A percentile compares a stretch with the other conserved stretches of the same genome.
phyloP scores from a whole-genome alignment of 2,797 vertebrate species.

The Ctenopoma kingsleyae region DNA sequence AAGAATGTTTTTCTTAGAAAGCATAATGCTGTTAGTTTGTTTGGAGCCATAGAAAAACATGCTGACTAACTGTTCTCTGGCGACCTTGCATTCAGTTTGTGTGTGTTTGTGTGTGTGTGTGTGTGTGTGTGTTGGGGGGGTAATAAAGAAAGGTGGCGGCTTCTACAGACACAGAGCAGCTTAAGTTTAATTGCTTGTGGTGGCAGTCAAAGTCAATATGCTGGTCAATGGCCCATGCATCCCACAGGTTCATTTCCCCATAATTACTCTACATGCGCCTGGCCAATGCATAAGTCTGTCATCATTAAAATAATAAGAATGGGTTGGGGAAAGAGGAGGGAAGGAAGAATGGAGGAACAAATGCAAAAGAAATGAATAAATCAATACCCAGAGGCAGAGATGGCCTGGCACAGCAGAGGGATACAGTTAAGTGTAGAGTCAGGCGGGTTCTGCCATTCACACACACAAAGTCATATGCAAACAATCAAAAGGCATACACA shows the following conservation, averaged over 20 bases:
- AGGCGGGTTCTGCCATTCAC: conserved; percentile 12
- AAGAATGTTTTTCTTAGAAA: conserved; percentile 34
- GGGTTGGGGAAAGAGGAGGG: conserved; percentile 54
- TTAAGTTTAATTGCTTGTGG: conserved; percentile 87
- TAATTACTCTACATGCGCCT: conserved; percentile 85
- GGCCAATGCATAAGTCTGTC: conserved; percentile 83
- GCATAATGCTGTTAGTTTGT: conserved; percentile 25
- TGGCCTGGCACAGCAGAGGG: conserved; percentile 32
- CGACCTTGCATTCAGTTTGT: conserved; percentile 60
- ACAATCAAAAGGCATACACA: conserved; percentile 2
- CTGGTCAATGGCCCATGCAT: conserved; percentile 86
- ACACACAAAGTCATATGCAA: conserved; percentile 8
- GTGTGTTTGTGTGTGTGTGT: conserved; percentile 40
- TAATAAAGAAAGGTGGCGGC: conserved; percentile 64
- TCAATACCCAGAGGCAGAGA: conserved; percentile 58
- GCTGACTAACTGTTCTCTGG: conserved; percentile 62
- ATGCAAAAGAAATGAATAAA: conserved; percentile 70
- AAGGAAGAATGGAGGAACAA: conserved; percentile 55
- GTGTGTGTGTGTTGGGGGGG: conserved; percentile 4
- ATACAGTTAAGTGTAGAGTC: conserved; percentile 13
- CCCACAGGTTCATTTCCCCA: conserved; percentile 84
- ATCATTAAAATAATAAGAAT: conserved; percentile 84
- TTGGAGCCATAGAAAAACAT: conserved; percentile 25
- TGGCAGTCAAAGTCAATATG: conserved; percentile 88
- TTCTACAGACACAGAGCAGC: conserved; percentile 76